Conservation (phyloP, 2,113 vertebrate species). For the Callocephalon fimbriatum region DNA sequence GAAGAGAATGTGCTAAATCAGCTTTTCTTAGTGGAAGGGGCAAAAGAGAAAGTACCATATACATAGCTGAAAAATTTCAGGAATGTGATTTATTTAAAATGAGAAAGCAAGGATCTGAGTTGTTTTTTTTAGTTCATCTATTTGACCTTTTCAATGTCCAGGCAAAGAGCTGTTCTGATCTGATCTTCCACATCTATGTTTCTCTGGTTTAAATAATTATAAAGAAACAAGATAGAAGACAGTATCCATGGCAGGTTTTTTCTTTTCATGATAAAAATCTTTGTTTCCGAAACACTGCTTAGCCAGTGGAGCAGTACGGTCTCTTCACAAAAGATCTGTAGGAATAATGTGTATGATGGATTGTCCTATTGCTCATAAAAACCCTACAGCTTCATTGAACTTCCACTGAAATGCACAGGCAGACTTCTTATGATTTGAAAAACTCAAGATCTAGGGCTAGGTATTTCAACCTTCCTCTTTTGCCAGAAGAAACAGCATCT, state of each 20-base stretch:
- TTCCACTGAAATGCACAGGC: background rate
- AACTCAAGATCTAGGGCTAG: background rate
- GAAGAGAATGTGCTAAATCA: background rate
- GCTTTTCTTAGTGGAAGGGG: background rate
- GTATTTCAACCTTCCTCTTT: background rate
- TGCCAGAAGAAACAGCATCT: background rate
- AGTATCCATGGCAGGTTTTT: background rate
- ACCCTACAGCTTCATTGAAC: background rate
- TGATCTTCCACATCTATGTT: background rate
- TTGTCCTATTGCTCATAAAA: background rate
- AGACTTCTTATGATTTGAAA: background rate
- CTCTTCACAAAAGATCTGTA: background rate
- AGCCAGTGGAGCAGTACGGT: background rate
- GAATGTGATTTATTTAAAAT: background rate
- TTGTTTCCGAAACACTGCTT: background rate
- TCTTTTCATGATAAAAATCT: background rate
- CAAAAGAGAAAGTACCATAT: background rate
- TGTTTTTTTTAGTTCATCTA: background rate
- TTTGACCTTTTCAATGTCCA: background rate
- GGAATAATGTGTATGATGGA: background rate
- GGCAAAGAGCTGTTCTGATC: background rate
- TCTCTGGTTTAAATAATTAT: background rate
- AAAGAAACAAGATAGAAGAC: background rate
- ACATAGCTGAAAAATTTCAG: background rate
- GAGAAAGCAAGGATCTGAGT: background rate